A percentile compares a stretch with the other conserved stretches of the same genome.
These are phyloP conservation scores for Callionymus lyra DNA, from an alignment of 2,113 vertebrate species.

Conservation along the genomic window DNA sequence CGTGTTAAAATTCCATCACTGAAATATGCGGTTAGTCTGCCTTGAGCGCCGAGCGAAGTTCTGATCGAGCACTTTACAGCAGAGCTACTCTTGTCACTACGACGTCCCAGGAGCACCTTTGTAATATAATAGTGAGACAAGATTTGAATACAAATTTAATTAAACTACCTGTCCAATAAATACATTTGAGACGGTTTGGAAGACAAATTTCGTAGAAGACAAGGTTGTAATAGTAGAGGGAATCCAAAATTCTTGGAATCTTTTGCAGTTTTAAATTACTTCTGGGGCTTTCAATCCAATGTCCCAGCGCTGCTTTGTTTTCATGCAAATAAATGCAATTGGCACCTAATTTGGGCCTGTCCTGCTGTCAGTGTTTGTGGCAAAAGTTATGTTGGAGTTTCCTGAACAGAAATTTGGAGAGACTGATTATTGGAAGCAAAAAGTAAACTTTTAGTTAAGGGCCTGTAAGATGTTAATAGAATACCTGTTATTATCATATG, in stretches of 20 bases:
- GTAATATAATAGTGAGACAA: conserved; percentile 17
- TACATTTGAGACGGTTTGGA: conserved; percentile 3
- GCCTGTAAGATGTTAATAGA: too few relatives aligned
- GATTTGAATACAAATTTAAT: conserved; percentile 15
- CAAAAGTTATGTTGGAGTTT: conserved; percentile 23
- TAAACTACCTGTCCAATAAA: conserved; percentile 7
- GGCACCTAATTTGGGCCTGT: conserved; percentile 56
- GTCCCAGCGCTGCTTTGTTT: conserved; percentile 42
- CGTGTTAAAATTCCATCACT: conserved; percentile 17
- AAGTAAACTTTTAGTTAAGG: too few relatives aligned
- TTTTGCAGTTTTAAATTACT: conserved; percentile 48
- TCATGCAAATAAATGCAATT: conserved; percentile 45
- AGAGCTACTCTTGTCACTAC: conserved; percentile 33
- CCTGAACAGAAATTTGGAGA: background rate
- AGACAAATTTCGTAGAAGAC: conserved; percentile 2
- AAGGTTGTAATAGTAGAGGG: conserved; percentile 20
- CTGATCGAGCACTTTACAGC: conserved; percentile 25
- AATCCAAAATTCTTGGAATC: conserved; percentile 12
- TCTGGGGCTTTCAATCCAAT: conserved; percentile 55
- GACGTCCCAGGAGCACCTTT: background rate
- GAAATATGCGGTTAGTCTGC: conserved; percentile 16
- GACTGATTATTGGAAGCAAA: too few relatives aligned
- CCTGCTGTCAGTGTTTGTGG: conserved; percentile 35
- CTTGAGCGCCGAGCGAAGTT: conserved; percentile 8
- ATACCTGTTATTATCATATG: too few relatives aligned